Conservation (phyloP, 1,140 invertebrate species). For the Bemisia tabaci region DNA sequence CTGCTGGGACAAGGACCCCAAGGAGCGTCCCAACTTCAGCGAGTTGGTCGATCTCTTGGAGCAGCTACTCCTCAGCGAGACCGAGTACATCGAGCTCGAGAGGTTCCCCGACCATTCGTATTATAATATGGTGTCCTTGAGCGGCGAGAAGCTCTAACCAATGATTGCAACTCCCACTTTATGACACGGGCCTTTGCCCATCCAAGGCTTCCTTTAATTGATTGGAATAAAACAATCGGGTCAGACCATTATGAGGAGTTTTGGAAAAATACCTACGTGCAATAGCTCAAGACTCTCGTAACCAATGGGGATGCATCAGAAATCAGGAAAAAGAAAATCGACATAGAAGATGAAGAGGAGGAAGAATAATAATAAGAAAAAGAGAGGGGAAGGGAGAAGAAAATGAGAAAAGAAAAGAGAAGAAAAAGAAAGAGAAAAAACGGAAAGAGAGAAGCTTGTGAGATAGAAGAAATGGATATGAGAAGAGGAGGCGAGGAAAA, state of each 20-base stretch:
- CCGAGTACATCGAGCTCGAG: conserved; percentile 85
- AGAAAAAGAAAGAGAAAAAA: not conserved
- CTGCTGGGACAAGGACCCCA: conserved; percentile 74
- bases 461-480: not conserved
- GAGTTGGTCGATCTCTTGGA: conserved; percentile 68
- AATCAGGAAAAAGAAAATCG: no score
- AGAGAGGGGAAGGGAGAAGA: not conserved
- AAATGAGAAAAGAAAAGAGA: not conserved
- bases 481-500: not conserved
- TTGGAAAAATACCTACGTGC: no score
- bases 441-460: not conserved
- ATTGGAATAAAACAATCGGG: no score
- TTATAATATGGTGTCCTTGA: conserved; percentile 76
- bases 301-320: no score
- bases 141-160: conserved; percentile 62
- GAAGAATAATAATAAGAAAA: no score
- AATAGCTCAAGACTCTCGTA: no score
- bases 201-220: no score
- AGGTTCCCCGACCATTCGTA: conserved; percentile 87
- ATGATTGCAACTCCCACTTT: not conserved
- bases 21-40: conserved; percentile 57
- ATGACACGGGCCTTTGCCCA: not conserved
- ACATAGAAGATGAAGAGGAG: no score
- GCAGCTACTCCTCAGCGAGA: conserved; percentile 68
- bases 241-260: no score